Evolutionary conservation across 2,888 invertebrate genomes (phyloP).

Genomic region (Ellobium chinense): DNA sequence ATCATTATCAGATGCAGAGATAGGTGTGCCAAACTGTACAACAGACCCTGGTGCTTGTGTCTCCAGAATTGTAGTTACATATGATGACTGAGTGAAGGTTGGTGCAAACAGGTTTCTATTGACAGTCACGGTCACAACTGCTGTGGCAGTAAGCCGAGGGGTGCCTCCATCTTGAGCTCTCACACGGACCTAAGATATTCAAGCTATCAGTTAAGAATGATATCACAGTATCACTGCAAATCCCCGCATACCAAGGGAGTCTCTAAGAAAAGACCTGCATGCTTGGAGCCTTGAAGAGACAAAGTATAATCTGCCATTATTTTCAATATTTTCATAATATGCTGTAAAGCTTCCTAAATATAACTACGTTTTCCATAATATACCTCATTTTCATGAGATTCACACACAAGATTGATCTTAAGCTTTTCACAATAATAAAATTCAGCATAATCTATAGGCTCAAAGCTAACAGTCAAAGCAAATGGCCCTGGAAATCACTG

Average conservation of each 20-base stretch:
- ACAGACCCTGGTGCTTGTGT: constrained; percentile 61
- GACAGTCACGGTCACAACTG: constrained; percentile 60
- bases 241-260: neutral
- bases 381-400: too few relatives aligned
- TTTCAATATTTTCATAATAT: too few relatives aligned
- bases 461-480: too few relatives aligned
- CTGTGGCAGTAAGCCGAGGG: constrained; percentile 59
- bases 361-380: too few relatives aligned
- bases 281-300: too few relatives aligned
- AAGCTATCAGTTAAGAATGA: neutral
- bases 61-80: constrained; percentile 59
- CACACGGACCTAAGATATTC: constrained; percentile 53
- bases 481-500: too few relatives aligned
- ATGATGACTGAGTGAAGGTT: constrained; percentile 51
- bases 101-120: constrained; percentile 66
- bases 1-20: constrained; percentile 66
- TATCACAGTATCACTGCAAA: neutral
- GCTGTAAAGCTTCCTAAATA: too few relatives aligned
- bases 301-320: too few relatives aligned
- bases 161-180: constrained; percentile 65
- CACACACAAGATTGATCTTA: too few relatives aligned
- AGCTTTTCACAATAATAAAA: too few relatives aligned
- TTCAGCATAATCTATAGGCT: too few relatives aligned
- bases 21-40: constrained; percentile 53
- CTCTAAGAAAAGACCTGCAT: neutral